Evolutionary conservation across 1,140 invertebrate species (phyloP), one percentile per base, ranked within the genome.

Genomic region (Bombus terrestris): DNA sequence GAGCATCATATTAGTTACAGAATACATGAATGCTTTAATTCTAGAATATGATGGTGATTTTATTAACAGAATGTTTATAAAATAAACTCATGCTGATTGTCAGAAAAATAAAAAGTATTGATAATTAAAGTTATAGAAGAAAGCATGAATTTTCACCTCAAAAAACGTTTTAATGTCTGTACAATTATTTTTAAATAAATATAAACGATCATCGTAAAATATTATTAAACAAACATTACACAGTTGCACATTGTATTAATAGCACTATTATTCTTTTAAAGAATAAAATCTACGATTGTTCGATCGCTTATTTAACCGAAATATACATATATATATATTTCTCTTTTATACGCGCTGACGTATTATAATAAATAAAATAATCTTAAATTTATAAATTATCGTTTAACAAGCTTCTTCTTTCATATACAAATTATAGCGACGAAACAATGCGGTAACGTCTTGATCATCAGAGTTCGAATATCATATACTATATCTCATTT

Each of bases 231-330:
- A 69, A 79, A 71, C 41, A 69, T 41, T 41, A 28, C 78, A 71
- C 75, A 84, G n/a, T 25, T 57, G 25, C 59, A 53, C 57, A 41
- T 68, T 78, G 69, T 77, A 78, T 41, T 35, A 69, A 59, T 43
- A 84, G 76, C 66, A 79, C 76, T 75, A 62, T 10, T 35, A 28
- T 13, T n/a, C 8, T 28, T 69, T 57, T 72, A n/a, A 9, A 76
- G 66, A 35, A 72, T 59, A 72, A 78, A 83, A 71, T 15, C 8
- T 77, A 59, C 57, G 69, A 47, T 83, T 37, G 39, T 83, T 78
- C 25, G 18, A 71, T 78, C 62, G 22, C 59, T 71, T 59, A 62
- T 69, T 41, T 22, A 43, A 69, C 28, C n/a, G 22, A 71, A 79
- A 72, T 53, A 53, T 53, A 53, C 5, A 22, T 53, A 53, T 53